These are phyloP conservation scores for Pterostichus niger DNA, from an alignment of 2,888 invertebrate species.

Conservation along the genomic window DNA sequence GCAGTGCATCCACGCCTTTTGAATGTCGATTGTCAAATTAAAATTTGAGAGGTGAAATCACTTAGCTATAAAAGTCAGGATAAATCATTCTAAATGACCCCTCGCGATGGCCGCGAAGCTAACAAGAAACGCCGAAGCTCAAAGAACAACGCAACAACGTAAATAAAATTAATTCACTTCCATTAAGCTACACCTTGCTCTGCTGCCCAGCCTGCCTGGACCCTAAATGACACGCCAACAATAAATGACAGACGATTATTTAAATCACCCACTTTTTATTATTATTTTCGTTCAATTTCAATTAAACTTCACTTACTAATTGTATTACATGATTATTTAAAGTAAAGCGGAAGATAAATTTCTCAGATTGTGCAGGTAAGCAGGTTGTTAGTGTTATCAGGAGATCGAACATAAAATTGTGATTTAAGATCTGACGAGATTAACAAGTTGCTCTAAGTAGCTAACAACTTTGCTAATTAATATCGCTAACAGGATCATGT, in stretches of 20 bases:
- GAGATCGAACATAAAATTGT: slow-evolving; percentile 55
- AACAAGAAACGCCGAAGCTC: slow-evolving; percentile 53
- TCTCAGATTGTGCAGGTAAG: slow-evolving; percentile 9
- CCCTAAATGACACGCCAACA: background rate
- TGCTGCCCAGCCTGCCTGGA: background rate
- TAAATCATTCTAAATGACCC: slow-evolving; percentile 64
- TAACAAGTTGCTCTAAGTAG: slow-evolving; percentile 51
- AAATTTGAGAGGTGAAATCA: slow-evolving; percentile 66
- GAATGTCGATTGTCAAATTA: slow-evolving; percentile 65
- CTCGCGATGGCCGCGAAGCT: slow-evolving; percentile 21
- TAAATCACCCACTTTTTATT: slow-evolving; percentile 1
- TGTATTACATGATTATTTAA: slow-evolving; percentile 17
- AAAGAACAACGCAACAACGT: slow-evolving; percentile 4
- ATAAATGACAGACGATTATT: no score
- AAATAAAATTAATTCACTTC: slow-evolving; percentile 38
- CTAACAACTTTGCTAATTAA: slow-evolving; percentile 50
- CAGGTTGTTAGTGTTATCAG: slow-evolving; percentile 54
- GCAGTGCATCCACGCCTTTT: slow-evolving; percentile 62
- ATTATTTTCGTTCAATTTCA: background rate
- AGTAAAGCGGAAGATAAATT: slow-evolving; percentile 36
- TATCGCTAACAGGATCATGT: slow-evolving; percentile 38
- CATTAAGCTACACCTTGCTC: background rate
- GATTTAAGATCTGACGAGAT: slow-evolving; percentile 58
- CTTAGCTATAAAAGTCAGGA: slow-evolving; percentile 60
- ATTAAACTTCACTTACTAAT: slow-evolving; percentile 29